Conservation (phyloP, 2,113 vertebrate genomes). For the Onychostoma macrolepis region DNA sequence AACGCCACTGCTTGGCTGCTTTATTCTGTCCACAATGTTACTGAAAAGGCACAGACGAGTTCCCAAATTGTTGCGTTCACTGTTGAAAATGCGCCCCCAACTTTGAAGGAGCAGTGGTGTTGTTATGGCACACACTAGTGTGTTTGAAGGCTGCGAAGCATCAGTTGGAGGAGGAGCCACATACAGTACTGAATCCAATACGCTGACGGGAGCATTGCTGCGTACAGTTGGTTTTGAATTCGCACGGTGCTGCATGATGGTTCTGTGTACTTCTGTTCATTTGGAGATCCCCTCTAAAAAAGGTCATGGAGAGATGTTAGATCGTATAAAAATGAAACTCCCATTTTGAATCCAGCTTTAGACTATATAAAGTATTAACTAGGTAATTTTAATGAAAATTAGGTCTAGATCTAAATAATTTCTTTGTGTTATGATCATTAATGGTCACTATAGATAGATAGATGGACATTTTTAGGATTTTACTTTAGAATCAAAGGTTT, state of each 20-base stretch:
- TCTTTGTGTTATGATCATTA: not conserved
- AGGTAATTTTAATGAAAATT: not conserved
- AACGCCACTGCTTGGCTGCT: not conserved
- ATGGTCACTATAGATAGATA: not conserved
- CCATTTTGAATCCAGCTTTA: not conserved
- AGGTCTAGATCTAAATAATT: not conserved
- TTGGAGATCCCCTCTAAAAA: constrained; percentile 16
- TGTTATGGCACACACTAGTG: constrained; percentile 50
- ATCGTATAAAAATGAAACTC: not conserved
- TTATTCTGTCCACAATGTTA: not conserved
- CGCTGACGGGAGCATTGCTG: constrained; percentile 11
- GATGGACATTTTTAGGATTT: not conserved
- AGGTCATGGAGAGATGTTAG: not conserved
- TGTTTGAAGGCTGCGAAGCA: constrained; percentile 59
- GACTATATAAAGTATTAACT: not conserved
- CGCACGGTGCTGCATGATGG: not conserved
- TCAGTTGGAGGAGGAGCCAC: constrained; percentile 67
- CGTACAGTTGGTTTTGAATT: constrained; percentile 24
- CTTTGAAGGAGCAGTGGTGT: constrained; percentile 44
- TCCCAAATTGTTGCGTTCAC: constrained; percentile 5
- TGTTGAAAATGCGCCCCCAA: constrained; percentile 43
- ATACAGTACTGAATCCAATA: constrained; percentile 22
- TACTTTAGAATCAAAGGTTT: not conserved
- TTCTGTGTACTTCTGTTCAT: not conserved
- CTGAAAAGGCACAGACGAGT: not conserved